Evolutionary conservation across 2,888 invertebrate genomes (phyloP), one percentile per base, ranked within the genome.

Genomic region (Oscheius onirici): DNA sequence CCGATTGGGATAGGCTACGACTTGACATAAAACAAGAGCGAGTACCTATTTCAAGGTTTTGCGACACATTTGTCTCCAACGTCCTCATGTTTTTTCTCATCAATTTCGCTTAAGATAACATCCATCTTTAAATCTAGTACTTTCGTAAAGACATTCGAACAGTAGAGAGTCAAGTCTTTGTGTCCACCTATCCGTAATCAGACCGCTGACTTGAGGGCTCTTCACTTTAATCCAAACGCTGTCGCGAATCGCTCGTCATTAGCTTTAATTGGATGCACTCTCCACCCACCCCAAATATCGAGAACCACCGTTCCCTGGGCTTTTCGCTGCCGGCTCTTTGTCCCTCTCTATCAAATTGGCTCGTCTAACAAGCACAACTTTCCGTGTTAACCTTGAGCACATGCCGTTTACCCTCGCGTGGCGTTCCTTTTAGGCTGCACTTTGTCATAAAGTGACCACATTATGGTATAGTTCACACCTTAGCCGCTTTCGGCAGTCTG

Each of bases 181-280:
- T 34, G 34, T 8, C 34, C 34, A 34, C 3, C 3, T 34, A 34
- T 43, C 43, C 60, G 63, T 63, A 49, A 63, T 63, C 63, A 63
- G 63, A 63, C 49, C 34, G 15, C 63, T 63, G 63, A 63, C 63
- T 63, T 34, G 46, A 63, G 63, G 49, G 63, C 63, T 63, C 63
- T 63, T 63, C 63, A 63, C 63, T 63, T 63, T 63, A 63, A 63
- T 49, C 46, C 63, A 20, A 28, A 49, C 49, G 63, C 63, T 34
- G 63, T 63, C 63, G 63, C 44, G 63, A 63, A 63, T 63, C 49
- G 63, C 46, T 63, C 28, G 63, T 63, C 63, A 63, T 63, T 63
- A 63, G 63, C 63, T 63, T 49, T 63, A 63, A 63, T 63, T 63
- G 63, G 63, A 63, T 63, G 63, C 63, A 63, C 49, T 63, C 63